phyloP scores from a whole-genome alignment of 2,113 vertebrate genomes.

The Oophaga pumilio region DNA sequence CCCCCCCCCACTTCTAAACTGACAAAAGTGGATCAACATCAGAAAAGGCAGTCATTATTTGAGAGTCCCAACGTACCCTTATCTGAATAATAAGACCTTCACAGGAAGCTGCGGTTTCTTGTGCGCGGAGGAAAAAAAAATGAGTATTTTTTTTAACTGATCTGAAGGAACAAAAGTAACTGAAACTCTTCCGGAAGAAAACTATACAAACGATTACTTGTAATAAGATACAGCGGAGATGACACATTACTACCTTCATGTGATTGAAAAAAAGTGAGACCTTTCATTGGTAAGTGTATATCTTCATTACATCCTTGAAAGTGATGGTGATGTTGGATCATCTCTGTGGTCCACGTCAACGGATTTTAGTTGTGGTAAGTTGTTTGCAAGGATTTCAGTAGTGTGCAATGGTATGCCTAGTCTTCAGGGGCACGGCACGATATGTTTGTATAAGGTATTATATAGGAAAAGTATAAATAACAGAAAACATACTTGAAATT shows the following conservation, averaged over 20 bases:
- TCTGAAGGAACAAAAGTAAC: background rate
- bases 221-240: background rate
- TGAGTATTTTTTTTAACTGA: background rate
- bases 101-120: conserved; percentile 44
- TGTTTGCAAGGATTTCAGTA: background rate
- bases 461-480: background rate
- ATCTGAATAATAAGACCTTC: conserved; percentile 13
- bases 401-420: background rate
- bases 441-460: background rate
- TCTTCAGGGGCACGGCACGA: background rate
- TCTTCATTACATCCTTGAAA: background rate
- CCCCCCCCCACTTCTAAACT: background rate
- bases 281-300: conserved; percentile 23
- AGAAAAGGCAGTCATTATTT: background rate
- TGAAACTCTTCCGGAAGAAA: background rate
- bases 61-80: conserved; percentile 9
- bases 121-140: background rate
- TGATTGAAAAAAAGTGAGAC: background rate
- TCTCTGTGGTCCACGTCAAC: background rate
- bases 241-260: background rate
- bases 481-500: background rate
- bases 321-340: conserved; percentile 3
- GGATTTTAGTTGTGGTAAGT: background rate
- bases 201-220: background rate
- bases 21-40: conserved; percentile 24